Evolutionary conservation across 2,113 vertebrate species (phyloP).

Genomic region (Dasyurus viverrinus): DNA sequence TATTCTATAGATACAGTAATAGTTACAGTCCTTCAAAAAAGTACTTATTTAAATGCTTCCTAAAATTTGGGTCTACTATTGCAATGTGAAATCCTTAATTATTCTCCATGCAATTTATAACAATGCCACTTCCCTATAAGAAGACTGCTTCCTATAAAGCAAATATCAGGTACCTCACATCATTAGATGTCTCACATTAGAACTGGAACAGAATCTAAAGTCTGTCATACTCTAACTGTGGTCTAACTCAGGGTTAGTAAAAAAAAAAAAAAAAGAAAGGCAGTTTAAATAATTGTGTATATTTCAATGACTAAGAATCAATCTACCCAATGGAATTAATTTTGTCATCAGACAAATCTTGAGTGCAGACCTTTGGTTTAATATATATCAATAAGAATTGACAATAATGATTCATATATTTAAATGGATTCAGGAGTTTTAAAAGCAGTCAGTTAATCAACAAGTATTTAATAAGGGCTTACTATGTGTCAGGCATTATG

Average conservation of each 20-base stretch:
- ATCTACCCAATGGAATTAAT: not conserved
- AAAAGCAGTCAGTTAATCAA: not conserved
- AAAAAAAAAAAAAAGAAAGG: not conserved
- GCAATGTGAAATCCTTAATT: too few relatives aligned
- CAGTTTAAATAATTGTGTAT: not conserved
- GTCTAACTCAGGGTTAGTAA: not conserved
- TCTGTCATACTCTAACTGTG: not conserved
- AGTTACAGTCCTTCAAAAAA: too few relatives aligned
- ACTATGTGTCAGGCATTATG: not conserved
- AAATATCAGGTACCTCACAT: not conserved
- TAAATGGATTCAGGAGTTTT: not conserved
- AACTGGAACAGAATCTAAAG: not conserved
- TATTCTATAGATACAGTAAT: too few relatives aligned
- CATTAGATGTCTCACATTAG: not conserved
- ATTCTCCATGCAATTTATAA: too few relatives aligned
- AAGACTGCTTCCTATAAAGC: not conserved
- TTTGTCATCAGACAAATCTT: not conserved
- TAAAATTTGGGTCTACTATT: too few relatives aligned
- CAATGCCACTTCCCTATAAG: not conserved
- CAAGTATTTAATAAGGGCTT: not conserved
- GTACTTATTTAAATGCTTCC: too few relatives aligned
- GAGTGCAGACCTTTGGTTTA: not conserved
- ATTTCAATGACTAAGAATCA: not conserved
- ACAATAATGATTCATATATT: not conserved
- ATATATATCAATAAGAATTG: not conserved